phyloP scores from a whole-genome alignment of 2,888 invertebrate species.

The Elmis aenea region DNA sequence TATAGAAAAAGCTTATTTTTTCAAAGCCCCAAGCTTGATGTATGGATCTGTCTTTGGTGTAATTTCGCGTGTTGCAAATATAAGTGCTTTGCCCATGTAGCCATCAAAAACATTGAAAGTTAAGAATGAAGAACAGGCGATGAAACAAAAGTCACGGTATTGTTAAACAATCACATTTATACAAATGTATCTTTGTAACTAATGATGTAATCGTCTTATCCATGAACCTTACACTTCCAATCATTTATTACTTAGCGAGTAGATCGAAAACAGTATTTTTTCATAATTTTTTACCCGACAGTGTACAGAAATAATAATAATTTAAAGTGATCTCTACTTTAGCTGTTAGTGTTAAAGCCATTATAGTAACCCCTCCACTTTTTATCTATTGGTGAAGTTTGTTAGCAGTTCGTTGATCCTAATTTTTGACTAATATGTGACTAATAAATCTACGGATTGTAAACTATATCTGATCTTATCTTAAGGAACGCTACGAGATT shows the following conservation, averaged over 20 bases:
- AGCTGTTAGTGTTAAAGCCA: slow-evolving; percentile 11
- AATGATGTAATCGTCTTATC: slow-evolving; percentile 7
- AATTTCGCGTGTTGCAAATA: too few relatives aligned
- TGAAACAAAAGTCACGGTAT: slow-evolving; percentile 13
- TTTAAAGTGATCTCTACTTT: slow-evolving; percentile 16
- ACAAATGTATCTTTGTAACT: slow-evolving; percentile 10
- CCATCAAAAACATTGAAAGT: background rate
- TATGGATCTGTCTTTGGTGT: background rate
- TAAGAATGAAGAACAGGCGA: background rate
- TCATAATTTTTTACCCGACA: slow-evolving; percentile 16
- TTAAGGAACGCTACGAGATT: too few relatives aligned
- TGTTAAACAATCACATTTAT: slow-evolving; percentile 21
- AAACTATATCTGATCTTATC: too few relatives aligned
- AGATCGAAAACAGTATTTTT: slow-evolving; percentile 16
- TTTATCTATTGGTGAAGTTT: too few relatives aligned
- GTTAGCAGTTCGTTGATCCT: too few relatives aligned
- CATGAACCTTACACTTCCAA: slow-evolving; percentile 15
- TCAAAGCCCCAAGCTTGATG: too few relatives aligned
- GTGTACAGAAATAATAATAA: slow-evolving; percentile 12
- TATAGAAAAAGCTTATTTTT: too few relatives aligned
- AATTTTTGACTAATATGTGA: background rate
- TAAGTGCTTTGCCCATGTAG: background rate
- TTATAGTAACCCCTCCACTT: too few relatives aligned
- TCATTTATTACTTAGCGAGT: slow-evolving; percentile 16
- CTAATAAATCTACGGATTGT: background rate